Conservation (phyloP, 2,888 invertebrate species). For the Pyrochroa serraticornis region DNA sequence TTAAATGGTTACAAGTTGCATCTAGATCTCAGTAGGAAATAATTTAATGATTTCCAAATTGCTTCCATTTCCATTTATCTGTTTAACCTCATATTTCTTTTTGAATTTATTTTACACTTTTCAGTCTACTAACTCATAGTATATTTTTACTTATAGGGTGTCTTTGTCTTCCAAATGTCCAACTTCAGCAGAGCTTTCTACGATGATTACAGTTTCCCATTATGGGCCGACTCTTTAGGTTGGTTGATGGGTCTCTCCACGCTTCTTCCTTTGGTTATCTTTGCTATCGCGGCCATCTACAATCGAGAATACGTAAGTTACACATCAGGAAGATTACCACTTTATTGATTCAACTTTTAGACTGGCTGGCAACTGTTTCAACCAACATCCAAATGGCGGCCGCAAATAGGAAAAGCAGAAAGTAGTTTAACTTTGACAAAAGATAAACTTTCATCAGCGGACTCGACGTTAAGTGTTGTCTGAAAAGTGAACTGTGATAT, state of each 20-base stretch:
- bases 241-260: constrained; percentile 75
- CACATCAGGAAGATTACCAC: neutral
- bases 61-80: too few species aligned
- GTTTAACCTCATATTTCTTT: too few species aligned
- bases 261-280: constrained; percentile 70
- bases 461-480: constrained; percentile 6
- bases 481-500: constrained; percentile 17
- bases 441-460: constrained; percentile 15
- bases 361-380: constrained; percentile 61
- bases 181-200: constrained; percentile 70
- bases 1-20: too few species aligned
- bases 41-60: too few species aligned
- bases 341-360: constrained; percentile 49
- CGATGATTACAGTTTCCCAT: constrained; percentile 70
- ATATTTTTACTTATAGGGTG: constrained; percentile 62
- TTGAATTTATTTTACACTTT: neutral
- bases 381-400: constrained; percentile 62
- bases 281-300: constrained; percentile 61
- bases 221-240: constrained; percentile 73
- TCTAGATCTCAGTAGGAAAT: too few species aligned
- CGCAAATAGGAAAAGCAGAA: constrained; percentile 51
- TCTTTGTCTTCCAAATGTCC: constrained; percentile 74
- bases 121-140: neutral
- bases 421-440: constrained; percentile 36
- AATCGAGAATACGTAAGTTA: constrained; percentile 56